Evolutionary conservation across 2,888 invertebrate species (phyloP).

Genomic region (Microctonus aethiopoides): DNA sequence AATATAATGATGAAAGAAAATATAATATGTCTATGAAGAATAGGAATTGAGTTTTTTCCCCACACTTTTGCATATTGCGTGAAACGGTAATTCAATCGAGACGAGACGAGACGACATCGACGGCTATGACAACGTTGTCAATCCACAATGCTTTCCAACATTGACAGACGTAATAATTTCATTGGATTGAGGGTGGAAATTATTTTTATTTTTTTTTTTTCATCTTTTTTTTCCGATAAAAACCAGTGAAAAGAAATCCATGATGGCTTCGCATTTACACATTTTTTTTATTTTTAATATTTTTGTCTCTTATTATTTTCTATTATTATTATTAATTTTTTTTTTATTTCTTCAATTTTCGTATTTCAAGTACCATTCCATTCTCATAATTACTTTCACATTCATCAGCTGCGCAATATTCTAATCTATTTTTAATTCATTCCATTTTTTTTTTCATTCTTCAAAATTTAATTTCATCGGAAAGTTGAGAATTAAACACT

Average conservation of each 20-base stretch:
- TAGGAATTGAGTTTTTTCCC: background rate
- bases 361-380: background rate
- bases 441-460: background rate
- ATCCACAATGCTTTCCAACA: conserved; percentile 32
- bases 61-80: background rate
- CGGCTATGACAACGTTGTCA: conserved; percentile 34
- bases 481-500: background rate
- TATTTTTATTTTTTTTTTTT: too few relatives aligned
- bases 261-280: background rate
- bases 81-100: conserved; percentile 40
- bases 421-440: background rate
- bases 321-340: background rate
- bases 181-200: conserved; percentile 30
- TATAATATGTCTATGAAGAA: too few relatives aligned
- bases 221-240: background rate
- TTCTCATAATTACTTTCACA: background rate
- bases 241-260: background rate
- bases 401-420: background rate
- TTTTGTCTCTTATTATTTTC: background rate
- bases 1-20: background rate
- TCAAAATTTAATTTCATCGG: background rate
- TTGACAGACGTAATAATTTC: conserved; percentile 39
- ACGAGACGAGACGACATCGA: conserved; percentile 36
- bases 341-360: background rate
- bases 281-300: background rate